phyloP scores from a whole-genome alignment of 2,888 invertebrate species.

The Cryptops parisi region DNA sequence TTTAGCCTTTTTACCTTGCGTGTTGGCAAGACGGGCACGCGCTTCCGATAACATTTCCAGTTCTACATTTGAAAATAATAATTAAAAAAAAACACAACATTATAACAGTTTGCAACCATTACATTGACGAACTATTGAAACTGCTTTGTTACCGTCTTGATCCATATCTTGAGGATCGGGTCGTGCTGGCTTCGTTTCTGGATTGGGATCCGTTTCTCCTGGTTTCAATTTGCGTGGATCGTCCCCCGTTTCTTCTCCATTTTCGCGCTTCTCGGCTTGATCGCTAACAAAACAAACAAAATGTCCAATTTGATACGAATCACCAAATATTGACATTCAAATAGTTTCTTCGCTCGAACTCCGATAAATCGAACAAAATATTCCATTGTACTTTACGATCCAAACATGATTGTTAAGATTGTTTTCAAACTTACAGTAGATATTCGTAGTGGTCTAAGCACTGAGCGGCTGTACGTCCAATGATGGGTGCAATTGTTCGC shows the following conservation, averaged over 20 bases:
- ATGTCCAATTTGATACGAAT: too few relatives aligned
- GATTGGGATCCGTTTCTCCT: slow-evolving; percentile 99
- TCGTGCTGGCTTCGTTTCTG: slow-evolving; percentile 97
- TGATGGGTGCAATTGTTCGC: slow-evolving; percentile 98
- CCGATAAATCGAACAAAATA: too few relatives aligned
- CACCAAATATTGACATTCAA: too few relatives aligned
- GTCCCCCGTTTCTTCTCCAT: slow-evolving; percentile 78
- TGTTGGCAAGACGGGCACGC: slow-evolving; percentile 93
- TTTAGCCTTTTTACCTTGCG: slow-evolving; percentile 53
- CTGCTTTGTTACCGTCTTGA: slow-evolving; percentile 67
- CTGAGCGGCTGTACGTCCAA: slow-evolving; percentile 96
- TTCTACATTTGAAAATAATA: slow-evolving; percentile 41
- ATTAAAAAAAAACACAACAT: background rate
- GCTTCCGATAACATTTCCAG: slow-evolving; percentile 99
- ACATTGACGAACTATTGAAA: too few relatives aligned
- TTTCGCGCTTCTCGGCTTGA: slow-evolving; percentile 92
- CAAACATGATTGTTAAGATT: too few relatives aligned
- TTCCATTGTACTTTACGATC: too few relatives aligned
- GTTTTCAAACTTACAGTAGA: slow-evolving; percentile 66
- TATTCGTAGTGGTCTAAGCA: slow-evolving; percentile 96
- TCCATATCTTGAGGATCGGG: slow-evolving; percentile 99
- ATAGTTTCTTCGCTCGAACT: too few relatives aligned
- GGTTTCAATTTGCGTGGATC: slow-evolving; percentile 96
- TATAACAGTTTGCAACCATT: too few relatives aligned
- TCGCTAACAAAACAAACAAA: slow-evolving; percentile 59